Conservation (phyloP, 2,113 vertebrate species). For the Menidia beryllina region DNA sequence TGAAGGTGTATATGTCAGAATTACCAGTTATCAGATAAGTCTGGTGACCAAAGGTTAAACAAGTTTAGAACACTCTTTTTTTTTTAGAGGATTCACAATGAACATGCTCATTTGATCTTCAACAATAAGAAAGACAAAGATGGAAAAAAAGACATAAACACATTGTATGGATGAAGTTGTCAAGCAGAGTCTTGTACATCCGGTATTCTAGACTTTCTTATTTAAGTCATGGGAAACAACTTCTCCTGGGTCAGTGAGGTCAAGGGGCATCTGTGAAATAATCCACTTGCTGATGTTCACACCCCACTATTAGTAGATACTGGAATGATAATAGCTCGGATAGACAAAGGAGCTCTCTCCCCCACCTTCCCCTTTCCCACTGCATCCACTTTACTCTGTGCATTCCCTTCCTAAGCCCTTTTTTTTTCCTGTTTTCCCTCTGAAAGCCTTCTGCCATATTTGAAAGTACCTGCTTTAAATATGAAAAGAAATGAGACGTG, state of each 20-base stretch:
- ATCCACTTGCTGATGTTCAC: constrained; percentile 58
- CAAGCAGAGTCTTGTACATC: too few relatives aligned
- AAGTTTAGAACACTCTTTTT: too few relatives aligned
- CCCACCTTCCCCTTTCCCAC: constrained; percentile 6
- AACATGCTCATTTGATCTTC: too few relatives aligned
- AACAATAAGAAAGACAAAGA: too few relatives aligned
- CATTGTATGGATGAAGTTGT: too few relatives aligned
- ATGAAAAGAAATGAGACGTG: too few relatives aligned
- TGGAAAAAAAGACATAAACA: too few relatives aligned
- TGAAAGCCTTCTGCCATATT: constrained; percentile 21
- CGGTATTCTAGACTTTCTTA: constrained; percentile 2
- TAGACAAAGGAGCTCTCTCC: constrained; percentile 22
- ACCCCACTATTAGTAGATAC: constrained; percentile 60
- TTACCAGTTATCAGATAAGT: too few relatives aligned
- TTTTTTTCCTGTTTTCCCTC: constrained; percentile 33
- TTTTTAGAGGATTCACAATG: too few relatives aligned
- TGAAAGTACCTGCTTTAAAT: too few relatives aligned
- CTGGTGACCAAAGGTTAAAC: too few relatives aligned
- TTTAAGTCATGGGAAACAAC: constrained; percentile 1
- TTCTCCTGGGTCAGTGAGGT: constrained; percentile 26
- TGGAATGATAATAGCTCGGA: constrained; percentile 65
- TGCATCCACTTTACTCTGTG: constrained; percentile 4
- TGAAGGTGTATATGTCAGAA: too few relatives aligned
- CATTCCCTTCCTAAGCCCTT: constrained; percentile 23
- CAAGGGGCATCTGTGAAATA: constrained; percentile 41